Evolutionary conservation across 2,113 vertebrate species (phyloP), one percentile per base, ranked within the genome.

Genomic region (Castor canadensis): DNA sequence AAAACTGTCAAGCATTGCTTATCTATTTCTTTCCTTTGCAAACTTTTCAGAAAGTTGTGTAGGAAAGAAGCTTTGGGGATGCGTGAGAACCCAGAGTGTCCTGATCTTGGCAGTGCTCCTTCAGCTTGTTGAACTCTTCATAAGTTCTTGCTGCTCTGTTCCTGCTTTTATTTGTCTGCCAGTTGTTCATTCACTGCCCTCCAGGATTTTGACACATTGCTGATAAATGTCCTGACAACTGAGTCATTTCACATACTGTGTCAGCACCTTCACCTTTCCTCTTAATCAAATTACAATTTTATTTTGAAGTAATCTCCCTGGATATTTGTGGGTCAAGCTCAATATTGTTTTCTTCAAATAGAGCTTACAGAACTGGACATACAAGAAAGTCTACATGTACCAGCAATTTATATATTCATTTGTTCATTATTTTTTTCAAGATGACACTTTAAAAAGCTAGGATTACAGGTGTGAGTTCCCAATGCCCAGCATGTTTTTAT

Each of bases 221-320:
- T 47, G 45, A 85, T 80, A 3, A 38, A 4, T 30, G 30, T 64
- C 35, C 54, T 79, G 40, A 58, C 43, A 81, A 64, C 80, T 19
- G 83, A 77, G 12, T 75, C 71, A 38, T 38, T 77, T 90, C 22
- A 75, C 1, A 6, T 45, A 28, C 54, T 52, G 87, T 91, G 30
- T 82, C 89, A 91, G 77, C 45, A 47, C 40, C 52, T 75, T 62
- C 26, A 60, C 54, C 60, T 83, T 84, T 93, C 54, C 76, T 93
- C 66, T 89, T n/a, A 71, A 66, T 86, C 84, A 86, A 69, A 89
- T 85, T 88, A 81, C 26, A 81, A 5, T 79, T 93, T 87, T 49
- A 85, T 87, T 92, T 79, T 72, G 52, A 94, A 93, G 38, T 91
- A 89, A 91, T 93, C 56, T 90, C 49, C 40, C 71, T 64, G 67